A percentile compares a stretch with the other conserved stretches of the same genome.
Evolutionary conservation across 2,888 invertebrate genomes (phyloP).

Genomic region (Aphodius granarius): DNA sequence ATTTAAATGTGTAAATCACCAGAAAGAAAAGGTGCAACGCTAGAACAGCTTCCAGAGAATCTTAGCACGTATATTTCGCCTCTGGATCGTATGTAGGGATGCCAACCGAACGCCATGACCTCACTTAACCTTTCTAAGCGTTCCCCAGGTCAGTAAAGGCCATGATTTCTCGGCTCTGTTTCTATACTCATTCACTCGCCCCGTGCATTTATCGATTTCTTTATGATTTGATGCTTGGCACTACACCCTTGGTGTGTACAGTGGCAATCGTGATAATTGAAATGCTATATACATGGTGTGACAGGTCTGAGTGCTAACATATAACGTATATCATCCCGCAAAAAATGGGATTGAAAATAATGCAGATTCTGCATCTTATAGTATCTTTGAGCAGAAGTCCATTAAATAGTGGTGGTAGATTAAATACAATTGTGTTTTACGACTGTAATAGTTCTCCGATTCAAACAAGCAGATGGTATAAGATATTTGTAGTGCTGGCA

Average conservation of each 20-base stretch:
- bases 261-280: neutral
- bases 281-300: no score
- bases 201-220: neutral
- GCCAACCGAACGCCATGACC: constrained; percentile 29
- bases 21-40: neutral
- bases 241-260: neutral
- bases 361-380: no score
- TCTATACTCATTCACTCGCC: neutral
- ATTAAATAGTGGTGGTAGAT: no score
- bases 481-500: neutral
- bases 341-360: no score
- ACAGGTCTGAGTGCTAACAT: no score
- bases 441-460: neutral
- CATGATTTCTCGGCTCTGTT: constrained; percentile 30
- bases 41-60: neutral
- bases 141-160: constrained; percentile 34
- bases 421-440: no score
- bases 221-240: neutral
- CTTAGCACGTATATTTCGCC: constrained; percentile 3
- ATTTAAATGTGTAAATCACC: neutral
- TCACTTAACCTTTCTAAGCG: constrained; percentile 37
- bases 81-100: neutral
- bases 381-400: no score
- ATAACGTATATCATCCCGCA: no score
- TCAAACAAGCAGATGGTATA: neutral